Conservation (phyloP, 1,140 invertebrate species). For the Bombus haemorrhoidalis region DNA sequence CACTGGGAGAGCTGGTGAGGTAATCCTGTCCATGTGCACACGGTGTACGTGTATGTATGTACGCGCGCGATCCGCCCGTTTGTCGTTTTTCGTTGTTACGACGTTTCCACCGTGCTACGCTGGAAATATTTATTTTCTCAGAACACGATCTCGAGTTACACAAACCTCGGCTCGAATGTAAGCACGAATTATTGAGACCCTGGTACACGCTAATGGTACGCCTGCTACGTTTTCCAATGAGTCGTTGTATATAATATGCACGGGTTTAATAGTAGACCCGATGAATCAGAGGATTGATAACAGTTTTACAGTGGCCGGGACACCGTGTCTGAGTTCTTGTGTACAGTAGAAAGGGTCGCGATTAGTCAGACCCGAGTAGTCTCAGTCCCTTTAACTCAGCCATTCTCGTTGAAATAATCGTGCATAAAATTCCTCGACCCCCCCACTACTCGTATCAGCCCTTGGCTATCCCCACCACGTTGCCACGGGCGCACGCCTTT, state of each 20-base stretch:
- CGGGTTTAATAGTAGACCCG: not conserved
- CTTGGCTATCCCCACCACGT: not conserved
- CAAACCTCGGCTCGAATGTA: not conserved
- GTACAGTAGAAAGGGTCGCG: conserved; percentile 21
- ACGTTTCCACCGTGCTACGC: not conserved
- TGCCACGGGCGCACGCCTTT: conserved; percentile 32
- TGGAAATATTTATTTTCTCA: conserved; percentile 20
- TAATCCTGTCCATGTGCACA: not conserved
- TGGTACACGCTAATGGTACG: not conserved
- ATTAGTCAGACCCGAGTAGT: conserved; percentile 34
- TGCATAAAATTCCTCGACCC: conserved; percentile 28
- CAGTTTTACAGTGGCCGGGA: not conserved
- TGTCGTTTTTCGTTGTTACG: conserved; percentile 20
- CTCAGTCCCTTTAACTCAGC: conserved; percentile 19
- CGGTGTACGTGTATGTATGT: not conserved
- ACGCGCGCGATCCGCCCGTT: not conserved
- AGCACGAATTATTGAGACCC: not conserved
- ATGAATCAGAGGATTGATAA: conserved; percentile 7
- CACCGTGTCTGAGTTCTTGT: not conserved
- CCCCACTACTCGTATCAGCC: not conserved
- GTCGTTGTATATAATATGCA: not conserved
- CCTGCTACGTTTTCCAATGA: not conserved
- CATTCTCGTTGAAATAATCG: conserved; percentile 36
- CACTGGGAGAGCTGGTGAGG: not conserved
- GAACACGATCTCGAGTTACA: conserved; percentile 18